Evolutionary conservation across 2,888 invertebrate genomes (phyloP), one percentile per base, ranked within the genome.

Genomic region (Leucozona laternaria): DNA sequence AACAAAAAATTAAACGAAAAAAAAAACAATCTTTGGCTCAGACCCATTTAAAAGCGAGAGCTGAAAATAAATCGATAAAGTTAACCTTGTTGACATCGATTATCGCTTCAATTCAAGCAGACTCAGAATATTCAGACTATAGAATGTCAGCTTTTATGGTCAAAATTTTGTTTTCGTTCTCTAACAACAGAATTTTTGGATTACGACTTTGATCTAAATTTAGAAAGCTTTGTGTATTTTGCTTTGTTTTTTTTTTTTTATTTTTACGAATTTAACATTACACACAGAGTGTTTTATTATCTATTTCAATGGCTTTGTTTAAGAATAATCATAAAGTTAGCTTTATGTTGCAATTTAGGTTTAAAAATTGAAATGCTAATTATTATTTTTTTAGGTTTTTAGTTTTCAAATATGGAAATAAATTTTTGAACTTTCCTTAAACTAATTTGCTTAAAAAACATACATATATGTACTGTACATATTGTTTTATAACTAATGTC

Each of bases 11-110:
- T 13, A 31, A 48, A 17, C n/a, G n/a, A 34, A 17, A 43, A n/a
- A 6, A 43, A n/a, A 31, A 58, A 34, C 13, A 37, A 13, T 20
- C 58, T 58, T 58, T 58, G 58, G 34, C 20, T 20, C 58, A 20
- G 58, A 58, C 25, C 2, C n/a, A 43, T 37, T 60, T 22, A 4
- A 22, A 37, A 34, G 1, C 11, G 6, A 5, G 22, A 45, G 43
- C 62, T 43, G 3, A 62, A 43, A 62, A 17, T 28, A 28, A 75
- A 75, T 75, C 68, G 60, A 75, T 75, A 53, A 75, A 58, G 58
- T 34, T 68, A 58, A 81, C 79, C 60, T 60, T 20, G 43, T 48
- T 53, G 83, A 73, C 73, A 73, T 68, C 40, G 58, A 60, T 62
- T 73, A 62, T 79, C 83, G 20, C 43, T 13, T 68, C 6, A 28